These are phyloP conservation scores for Australoheros scitulus DNA, from an alignment of 2,113 vertebrate species.

Conservation along the genomic window DNA sequence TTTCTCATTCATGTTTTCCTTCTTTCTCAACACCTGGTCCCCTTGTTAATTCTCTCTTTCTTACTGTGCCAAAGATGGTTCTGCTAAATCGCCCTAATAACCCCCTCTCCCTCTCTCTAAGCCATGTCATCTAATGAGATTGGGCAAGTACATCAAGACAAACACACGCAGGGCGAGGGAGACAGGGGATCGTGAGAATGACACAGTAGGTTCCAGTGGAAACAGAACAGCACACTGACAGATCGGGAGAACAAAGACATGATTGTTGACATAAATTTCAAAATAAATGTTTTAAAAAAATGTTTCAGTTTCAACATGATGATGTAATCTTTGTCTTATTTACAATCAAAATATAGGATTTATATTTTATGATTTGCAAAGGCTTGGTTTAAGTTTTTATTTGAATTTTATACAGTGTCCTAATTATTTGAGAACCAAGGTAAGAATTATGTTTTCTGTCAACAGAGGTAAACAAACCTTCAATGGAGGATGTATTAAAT, in stretches of 20 bases:
- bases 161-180: constrained; percentile 15
- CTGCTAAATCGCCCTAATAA: constrained; percentile 58
- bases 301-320: background rate
- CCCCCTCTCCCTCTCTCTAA: constrained; percentile 50
- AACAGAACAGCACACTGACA: background rate
- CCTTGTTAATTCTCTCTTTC: constrained; percentile 38
- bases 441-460: background rate
- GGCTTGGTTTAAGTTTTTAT: background rate
- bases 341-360: background rate
- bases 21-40: background rate
- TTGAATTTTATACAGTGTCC: background rate
- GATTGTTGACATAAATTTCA: background rate
- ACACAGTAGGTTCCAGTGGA: background rate
- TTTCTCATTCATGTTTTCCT: constrained; percentile 41
- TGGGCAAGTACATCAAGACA: constrained; percentile 43
- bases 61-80: constrained; percentile 36
- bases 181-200: background rate
- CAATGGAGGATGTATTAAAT: background rate
- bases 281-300: background rate
- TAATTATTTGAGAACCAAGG: background rate
- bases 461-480: background rate
- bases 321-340: background rate
- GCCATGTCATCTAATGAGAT: constrained; percentile 73
- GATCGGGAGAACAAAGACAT: constrained; percentile 6
- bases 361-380: background rate